Evolutionary conservation across 1,140 invertebrate species (phyloP).

Genomic region (Drosophila funebris): DNA sequence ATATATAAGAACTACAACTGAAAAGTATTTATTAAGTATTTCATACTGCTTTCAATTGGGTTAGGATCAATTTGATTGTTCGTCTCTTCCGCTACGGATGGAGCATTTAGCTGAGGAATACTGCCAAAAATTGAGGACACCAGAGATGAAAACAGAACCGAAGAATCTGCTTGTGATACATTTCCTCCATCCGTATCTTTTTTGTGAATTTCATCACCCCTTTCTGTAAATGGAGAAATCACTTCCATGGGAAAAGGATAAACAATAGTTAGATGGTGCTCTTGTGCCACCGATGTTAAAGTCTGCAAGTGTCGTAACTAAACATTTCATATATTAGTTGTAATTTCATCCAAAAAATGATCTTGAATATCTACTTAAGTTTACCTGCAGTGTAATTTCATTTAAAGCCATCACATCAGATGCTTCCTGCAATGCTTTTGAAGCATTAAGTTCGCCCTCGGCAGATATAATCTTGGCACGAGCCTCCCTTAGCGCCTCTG

Average conservation of each 20-base stretch:
- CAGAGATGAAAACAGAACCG: background rate
- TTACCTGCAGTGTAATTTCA: constrained; percentile 93
- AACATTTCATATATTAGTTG: background rate
- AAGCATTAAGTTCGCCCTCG: constrained; percentile 94
- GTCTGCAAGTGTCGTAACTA: constrained; percentile 87
- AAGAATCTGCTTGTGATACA: background rate
- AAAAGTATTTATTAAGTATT: background rate
- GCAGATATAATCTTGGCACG: constrained; percentile 91
- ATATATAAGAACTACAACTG: background rate
- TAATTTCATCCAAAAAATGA: too few relatives aligned
- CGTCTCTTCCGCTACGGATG: background rate
- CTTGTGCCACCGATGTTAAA: constrained; percentile 95
- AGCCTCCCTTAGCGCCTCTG: constrained; percentile 89
- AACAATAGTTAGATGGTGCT: constrained; percentile 98
- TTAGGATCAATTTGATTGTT: background rate
- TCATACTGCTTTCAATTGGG: background rate
- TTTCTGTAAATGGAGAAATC: constrained; percentile 40
- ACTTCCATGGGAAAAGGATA: constrained; percentile 96
- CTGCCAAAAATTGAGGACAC: background rate
- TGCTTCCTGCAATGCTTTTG: constrained; percentile 94
- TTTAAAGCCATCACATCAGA: constrained; percentile 95
- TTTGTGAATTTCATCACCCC: background rate
- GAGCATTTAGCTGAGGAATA: background rate
- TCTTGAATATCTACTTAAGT: background rate
- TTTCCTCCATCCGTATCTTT: background rate